Evolutionary conservation across 2,797 vertebrate genomes (phyloP).

Genomic region (Heterohyrax brucei): DNA sequence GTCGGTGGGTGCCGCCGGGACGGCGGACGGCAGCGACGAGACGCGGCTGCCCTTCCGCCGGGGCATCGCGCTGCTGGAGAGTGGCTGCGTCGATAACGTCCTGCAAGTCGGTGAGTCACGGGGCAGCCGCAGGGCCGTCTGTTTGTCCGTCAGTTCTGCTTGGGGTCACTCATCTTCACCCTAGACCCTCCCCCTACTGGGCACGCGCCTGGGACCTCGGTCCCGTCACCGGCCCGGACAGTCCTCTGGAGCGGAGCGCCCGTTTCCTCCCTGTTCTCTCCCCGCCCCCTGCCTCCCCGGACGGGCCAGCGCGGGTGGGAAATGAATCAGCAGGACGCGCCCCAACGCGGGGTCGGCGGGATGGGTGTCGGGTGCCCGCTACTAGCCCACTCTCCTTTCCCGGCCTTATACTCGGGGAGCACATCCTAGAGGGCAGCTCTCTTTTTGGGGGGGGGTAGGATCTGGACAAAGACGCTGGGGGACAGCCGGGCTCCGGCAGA

Average conservation of each 20-base stretch:
- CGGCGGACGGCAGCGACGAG: slow-evolving; percentile 94
- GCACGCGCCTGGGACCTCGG: neutral
- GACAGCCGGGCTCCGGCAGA: slow-evolving; percentile 59
- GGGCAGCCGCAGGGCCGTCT: slow-evolving; percentile 61
- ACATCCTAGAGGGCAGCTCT: neutral
- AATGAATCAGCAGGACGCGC: slow-evolving; percentile 89
- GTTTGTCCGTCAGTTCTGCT: slow-evolving; percentile 25
- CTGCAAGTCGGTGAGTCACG: slow-evolving; percentile 98
- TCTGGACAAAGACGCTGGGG: slow-evolving; percentile 85
- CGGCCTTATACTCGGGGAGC: neutral
- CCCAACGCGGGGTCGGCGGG: slow-evolving; percentile 69
- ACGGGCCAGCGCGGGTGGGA: slow-evolving; percentile 86
- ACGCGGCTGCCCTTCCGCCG: slow-evolving; percentile 96
- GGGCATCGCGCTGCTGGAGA: slow-evolving; percentile 96
- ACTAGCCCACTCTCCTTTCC: neutral
- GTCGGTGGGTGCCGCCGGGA: slow-evolving; percentile 81
- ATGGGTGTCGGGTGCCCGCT: slow-evolving; percentile 38
- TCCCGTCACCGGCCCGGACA: slow-evolving; percentile 27
- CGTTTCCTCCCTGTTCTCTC: slow-evolving; percentile 56
- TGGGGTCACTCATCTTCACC: neutral
- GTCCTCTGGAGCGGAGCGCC: slow-evolving; percentile 51
- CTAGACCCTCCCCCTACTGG: neutral
- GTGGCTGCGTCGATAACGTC: slow-evolving; percentile 97
- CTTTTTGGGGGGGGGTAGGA: neutral
- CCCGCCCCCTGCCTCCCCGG: slow-evolving; percentile 67